Evolutionary conservation across 2,888 invertebrate genomes (phyloP).

Genomic region (Hypolimnas misippus): DNA sequence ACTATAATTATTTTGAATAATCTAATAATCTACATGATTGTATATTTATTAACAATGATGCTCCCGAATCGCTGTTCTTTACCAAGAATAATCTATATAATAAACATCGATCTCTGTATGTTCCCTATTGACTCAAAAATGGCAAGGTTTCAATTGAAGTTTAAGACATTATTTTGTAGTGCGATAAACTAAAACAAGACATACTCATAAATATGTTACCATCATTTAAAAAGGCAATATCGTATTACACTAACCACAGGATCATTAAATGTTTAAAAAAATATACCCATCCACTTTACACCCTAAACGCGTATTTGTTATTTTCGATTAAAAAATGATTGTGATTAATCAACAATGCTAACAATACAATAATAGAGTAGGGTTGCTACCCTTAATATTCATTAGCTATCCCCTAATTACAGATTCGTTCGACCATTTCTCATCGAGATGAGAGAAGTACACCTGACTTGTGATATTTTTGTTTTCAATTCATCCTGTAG

Average conservation of each 20-base stretch:
- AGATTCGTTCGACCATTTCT: conserved; percentile 62
- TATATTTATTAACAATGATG: too few species aligned
- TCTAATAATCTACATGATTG: too few species aligned
- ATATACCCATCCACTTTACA: conserved; percentile 27
- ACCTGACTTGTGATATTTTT: conserved; percentile 74
- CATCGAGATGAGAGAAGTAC: conserved; percentile 65
- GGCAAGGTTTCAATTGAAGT: too few species aligned
- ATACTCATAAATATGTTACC: too few species aligned
- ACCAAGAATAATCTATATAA: too few species aligned
- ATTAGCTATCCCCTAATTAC: conserved; percentile 80
- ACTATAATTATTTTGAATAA: too few species aligned
- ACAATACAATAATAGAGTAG: conserved; percentile 54
- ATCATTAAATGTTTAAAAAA: conserved; percentile 5
- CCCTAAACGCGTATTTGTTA: conserved; percentile 49
- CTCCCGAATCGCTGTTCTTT: too few species aligned
- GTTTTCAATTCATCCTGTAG: conserved; percentile 65
- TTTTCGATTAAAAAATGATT: conserved; percentile 66
- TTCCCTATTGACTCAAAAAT: too few species aligned
- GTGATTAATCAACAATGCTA: conserved; percentile 67
- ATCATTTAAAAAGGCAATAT: too few species aligned
- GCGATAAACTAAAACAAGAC: too few species aligned
- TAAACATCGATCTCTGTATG: too few species aligned
- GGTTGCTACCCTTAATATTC: conserved; percentile 77
- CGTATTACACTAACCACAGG: not conserved
- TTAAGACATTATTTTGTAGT: too few species aligned